A percentile compares a stretch with the other conserved stretches of the same genome.
phyloP scores from a whole-genome alignment of 2,113 vertebrate species.

The Oreochromis spilurus region DNA sequence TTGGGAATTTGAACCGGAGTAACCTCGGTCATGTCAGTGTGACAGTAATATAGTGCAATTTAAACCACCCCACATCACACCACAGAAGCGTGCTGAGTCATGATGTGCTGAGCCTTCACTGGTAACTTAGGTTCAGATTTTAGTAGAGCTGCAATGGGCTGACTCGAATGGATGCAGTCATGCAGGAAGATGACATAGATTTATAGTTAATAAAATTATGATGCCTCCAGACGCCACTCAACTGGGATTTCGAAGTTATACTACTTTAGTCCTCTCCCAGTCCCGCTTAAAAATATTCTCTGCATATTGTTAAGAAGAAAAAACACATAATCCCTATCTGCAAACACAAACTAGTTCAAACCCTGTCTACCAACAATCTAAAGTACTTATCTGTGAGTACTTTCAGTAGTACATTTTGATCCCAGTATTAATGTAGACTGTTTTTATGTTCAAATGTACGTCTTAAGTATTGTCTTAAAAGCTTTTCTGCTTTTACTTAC shows the following conservation, averaged over 20 bases:
- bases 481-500: neutral
- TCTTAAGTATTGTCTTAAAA: neutral
- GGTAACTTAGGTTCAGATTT: neutral
- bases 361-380: neutral
- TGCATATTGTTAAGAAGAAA: neutral
- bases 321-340: neutral
- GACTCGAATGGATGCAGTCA: neutral
- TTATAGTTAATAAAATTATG: neutral
- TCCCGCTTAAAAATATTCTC: neutral
- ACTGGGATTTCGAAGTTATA: neutral
- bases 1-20: slow-evolving; percentile 39
- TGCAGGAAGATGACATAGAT: neutral
- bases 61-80: slow-evolving; percentile 20
- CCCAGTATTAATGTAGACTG: neutral
- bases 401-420: neutral
- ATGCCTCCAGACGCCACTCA: neutral
- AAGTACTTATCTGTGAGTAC: neutral
- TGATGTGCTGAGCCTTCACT: neutral
- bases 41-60: neutral
- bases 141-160: neutral
- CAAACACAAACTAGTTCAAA: neutral
- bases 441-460: neutral
- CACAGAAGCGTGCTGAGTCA: slow-evolving; percentile 2
- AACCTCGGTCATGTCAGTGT: slow-evolving; percentile 21
- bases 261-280: neutral